phyloP scores from a whole-genome alignment of 2,113 vertebrate genomes.

The Origma solitaria region DNA sequence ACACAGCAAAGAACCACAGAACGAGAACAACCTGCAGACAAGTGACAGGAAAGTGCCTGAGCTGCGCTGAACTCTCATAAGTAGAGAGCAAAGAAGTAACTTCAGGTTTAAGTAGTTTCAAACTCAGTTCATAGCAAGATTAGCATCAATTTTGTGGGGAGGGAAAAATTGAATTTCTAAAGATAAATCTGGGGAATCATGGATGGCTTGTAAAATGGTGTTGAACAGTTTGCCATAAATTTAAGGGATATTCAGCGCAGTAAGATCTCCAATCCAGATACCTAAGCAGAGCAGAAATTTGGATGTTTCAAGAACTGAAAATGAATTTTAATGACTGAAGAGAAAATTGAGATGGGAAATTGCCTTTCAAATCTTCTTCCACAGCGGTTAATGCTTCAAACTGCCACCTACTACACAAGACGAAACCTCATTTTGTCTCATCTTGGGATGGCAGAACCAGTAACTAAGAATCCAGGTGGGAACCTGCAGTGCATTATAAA shows the following conservation, averaged over 20 bases:
- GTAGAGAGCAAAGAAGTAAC: neutral
- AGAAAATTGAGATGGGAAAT: conserved; percentile 60
- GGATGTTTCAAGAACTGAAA: conserved; percentile 15
- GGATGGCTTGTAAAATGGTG: conserved; percentile 8
- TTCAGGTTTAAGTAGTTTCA: neutral
- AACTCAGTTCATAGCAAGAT: neutral
- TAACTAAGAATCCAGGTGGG: neutral
- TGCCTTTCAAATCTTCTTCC: conserved; percentile 53
- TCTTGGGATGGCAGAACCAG: conserved; percentile 13
- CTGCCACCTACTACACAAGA: conserved; percentile 28
- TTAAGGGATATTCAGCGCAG: neutral
- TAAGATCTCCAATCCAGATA: conserved; percentile 18
- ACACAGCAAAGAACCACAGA: neutral
- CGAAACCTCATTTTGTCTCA: conserved; percentile 32
- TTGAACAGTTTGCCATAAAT: conserved; percentile 9
- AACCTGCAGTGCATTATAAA: neutral
- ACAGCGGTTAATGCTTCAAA: conserved; percentile 48
- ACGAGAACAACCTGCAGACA: neutral
- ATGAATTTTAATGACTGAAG: conserved; percentile 59
- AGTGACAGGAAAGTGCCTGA: neutral
- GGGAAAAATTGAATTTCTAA: conserved; percentile 15
- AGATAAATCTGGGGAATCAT: conserved; percentile 16
- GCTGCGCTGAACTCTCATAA: neutral
- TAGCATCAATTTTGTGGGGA: neutral
- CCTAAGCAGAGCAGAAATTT: conserved; percentile 28